Conservation (phyloP, 2,888 invertebrate species). For the Malthinus flaveolus region DNA sequence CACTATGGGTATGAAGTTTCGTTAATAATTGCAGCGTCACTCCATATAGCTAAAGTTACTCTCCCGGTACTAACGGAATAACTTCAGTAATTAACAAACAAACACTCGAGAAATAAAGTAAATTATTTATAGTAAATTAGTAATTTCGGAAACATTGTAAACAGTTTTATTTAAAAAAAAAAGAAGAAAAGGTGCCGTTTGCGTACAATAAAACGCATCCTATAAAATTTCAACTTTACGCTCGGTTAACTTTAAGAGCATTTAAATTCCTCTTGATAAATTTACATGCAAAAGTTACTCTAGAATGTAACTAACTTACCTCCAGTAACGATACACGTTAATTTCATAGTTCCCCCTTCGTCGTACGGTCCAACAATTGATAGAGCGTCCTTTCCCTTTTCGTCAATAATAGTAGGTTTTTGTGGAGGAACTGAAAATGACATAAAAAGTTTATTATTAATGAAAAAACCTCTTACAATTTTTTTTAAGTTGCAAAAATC, state of each 20-base stretch:
- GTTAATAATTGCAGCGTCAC: constrained; percentile 25
- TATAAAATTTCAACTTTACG: not conserved
- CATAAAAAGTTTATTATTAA: constrained; percentile 28
- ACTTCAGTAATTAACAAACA: constrained; percentile 28
- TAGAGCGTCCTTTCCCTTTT: constrained; percentile 64
- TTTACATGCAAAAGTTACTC: not conserved
- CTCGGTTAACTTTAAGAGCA: not conserved
- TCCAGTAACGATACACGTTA: constrained; percentile 76
- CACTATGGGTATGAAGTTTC: constrained; percentile 12
- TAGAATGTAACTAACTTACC: constrained; percentile 59
- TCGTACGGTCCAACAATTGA: constrained; percentile 72
- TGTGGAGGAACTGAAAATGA: constrained; percentile 70
- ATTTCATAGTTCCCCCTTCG: constrained; percentile 70
- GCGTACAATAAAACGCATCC: not conserved
- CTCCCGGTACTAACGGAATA: constrained; percentile 19
- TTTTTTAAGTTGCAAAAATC: not conserved
- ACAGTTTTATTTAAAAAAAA: too few relatives aligned
- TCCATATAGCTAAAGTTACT: constrained; percentile 18
- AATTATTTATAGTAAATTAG: constrained; percentile 14
- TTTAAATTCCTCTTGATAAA: not conserved
- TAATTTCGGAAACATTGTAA: not conserved
- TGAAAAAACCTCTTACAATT: constrained; percentile 10
- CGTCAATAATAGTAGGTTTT: constrained; percentile 73
- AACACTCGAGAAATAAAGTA: constrained; percentile 9
- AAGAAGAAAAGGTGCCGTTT: not conserved